Percentiles rank a stretch among this genome's conserved stretches.
Evolutionary conservation across 2,888 invertebrate species (phyloP).

Genomic region (Thyatira batis): DNA sequence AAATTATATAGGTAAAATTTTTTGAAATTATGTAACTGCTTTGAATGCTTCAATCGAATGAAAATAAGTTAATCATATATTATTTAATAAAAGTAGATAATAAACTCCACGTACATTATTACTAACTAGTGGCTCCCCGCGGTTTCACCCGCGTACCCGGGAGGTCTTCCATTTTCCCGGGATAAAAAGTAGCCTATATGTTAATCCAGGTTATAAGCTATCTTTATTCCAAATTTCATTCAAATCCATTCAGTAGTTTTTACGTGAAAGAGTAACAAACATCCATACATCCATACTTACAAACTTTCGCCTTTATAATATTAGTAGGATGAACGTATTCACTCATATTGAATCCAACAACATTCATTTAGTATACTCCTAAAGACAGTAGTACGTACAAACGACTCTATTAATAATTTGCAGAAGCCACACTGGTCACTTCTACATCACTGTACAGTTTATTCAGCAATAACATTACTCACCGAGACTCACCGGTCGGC

Average conservation of each 20-base stretch:
- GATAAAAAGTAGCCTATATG: no score
- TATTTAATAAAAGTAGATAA: neutral
- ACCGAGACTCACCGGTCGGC: constrained; percentile 24
- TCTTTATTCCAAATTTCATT: no score
- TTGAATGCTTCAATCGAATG: neutral
- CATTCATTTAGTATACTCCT: neutral
- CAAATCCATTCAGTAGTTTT: no score
- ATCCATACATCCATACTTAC: no score
- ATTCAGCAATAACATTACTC: constrained; percentile 42
- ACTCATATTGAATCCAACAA: neutral
- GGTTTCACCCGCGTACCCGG: no score
- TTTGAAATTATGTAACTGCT: neutral
- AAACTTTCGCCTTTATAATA: no score
- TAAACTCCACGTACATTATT: neutral
- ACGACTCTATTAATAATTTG: constrained; percentile 6
- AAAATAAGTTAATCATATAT: neutral
- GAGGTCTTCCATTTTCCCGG: no score
- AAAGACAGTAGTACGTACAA: neutral
- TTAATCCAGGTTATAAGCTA: no score
- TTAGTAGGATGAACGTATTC: neutral
- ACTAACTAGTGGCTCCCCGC: no score
- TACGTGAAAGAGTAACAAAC: no score
- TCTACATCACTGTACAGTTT: constrained; percentile 40
- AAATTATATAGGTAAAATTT: no score
- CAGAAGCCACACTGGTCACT: constrained; percentile 3